Conservation (phyloP, 1,140 invertebrate genomes). For the Calephelis virginiensis region DNA sequence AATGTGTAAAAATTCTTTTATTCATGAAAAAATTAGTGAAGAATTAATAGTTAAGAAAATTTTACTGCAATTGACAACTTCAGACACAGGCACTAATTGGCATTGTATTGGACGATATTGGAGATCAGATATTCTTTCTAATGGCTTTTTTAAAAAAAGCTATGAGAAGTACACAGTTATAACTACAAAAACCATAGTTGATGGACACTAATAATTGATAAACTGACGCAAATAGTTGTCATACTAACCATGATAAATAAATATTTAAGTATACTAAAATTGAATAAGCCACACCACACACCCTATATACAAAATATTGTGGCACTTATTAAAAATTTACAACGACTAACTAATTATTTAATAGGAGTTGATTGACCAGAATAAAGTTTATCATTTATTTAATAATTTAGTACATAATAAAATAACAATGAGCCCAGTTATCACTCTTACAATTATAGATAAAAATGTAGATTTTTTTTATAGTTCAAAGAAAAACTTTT, state of each 20-base stretch:
- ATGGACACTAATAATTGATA: background rate
- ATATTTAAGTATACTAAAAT: constrained; percentile 55
- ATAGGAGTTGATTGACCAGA: constrained; percentile 72
- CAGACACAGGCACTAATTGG: no score
- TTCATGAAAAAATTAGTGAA: no score
- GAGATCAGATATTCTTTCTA: no score
- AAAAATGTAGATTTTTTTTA: constrained; percentile 2
- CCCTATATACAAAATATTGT: constrained; percentile 62
- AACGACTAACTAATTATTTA: constrained; percentile 53
- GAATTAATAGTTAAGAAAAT: no score
- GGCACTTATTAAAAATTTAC: constrained; percentile 35
- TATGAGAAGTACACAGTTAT: no score
- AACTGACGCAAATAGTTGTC: constrained; percentile 27
- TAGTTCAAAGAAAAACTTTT: background rate
- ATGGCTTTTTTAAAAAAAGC: no score
- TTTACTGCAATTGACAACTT: no score
- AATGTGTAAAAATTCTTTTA: no score
- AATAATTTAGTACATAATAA: constrained; percentile 60
- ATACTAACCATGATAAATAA: constrained; percentile 42
- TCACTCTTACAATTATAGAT: constrained; percentile 21
- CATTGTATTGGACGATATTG: no score
- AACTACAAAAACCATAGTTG: no score
- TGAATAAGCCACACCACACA: constrained; percentile 44
- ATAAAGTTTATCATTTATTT: constrained; percentile 56
- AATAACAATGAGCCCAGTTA: constrained; percentile 45